These are phyloP conservation scores for Himalopsyche japonica DNA, from an alignment of 2,888 invertebrate genomes.

Conservation along the genomic window DNA sequence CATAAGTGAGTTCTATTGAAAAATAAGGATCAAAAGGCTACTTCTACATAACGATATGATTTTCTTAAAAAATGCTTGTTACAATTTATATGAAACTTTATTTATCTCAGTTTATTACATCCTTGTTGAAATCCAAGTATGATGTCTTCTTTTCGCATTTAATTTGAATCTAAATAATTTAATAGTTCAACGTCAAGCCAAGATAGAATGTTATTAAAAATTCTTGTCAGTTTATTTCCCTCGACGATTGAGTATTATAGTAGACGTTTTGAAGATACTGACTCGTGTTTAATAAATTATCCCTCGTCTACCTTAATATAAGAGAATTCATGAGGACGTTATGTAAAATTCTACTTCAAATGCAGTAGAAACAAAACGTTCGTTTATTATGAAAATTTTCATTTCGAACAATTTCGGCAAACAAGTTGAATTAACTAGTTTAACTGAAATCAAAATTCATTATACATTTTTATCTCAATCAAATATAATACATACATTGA, in stretches of 20 bases:
- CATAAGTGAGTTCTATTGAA: too few relatives aligned
- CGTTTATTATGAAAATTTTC: not conserved
- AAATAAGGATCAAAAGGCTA: too few relatives aligned
- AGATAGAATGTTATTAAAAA: not conserved
- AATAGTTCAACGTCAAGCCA: not conserved
- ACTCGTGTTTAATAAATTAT: not conserved
- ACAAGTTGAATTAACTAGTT: too few relatives aligned
- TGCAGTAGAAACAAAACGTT: not conserved
- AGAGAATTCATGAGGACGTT: not conserved
- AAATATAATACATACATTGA: too few relatives aligned
- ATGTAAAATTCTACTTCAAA: not conserved
- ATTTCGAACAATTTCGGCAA: too few relatives aligned
- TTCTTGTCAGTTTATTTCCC: not conserved
- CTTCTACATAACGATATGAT: too few relatives aligned
- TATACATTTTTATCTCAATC: too few relatives aligned
- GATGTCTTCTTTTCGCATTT: not conserved
- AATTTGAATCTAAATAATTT: not conserved
- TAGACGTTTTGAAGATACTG: not conserved
- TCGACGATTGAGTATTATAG: not conserved
- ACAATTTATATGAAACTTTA: too few relatives aligned
- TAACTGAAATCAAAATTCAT: too few relatives aligned
- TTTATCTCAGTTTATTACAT: too few relatives aligned
- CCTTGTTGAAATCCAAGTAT: too few relatives aligned
- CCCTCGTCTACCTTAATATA: not conserved
- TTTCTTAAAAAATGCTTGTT: too few relatives aligned